Percentiles rank a stretch among this genome's conserved stretches.
phyloP scores from a whole-genome alignment of 2,888 invertebrate species.

The Chymomyza procnemis region DNA sequence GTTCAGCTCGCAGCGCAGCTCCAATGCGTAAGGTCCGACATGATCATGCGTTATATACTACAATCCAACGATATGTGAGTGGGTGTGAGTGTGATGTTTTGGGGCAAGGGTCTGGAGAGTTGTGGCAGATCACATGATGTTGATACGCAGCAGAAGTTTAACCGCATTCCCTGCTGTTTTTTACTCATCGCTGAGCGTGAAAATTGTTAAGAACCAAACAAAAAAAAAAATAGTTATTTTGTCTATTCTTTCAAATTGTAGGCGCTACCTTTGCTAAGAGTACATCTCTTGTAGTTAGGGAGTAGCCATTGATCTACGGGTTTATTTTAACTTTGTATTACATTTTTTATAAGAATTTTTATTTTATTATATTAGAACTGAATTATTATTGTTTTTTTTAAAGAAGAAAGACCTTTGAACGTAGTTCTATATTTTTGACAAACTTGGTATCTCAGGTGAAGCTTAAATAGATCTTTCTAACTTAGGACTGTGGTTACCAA shows the following conservation, averaged over 20 bases:
- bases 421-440: no score
- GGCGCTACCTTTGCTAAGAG: not conserved
- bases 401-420: no score
- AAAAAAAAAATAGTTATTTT: not conserved
- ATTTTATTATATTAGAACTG: no score
- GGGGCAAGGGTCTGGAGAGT: not conserved
- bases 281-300: not conserved
- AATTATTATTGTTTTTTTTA: no score
- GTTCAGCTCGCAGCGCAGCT: not conserved
- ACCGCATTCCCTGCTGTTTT: not conserved
- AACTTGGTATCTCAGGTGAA: no score
- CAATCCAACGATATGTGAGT: not conserved
- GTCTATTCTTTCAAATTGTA: not conserved
- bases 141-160: slow-evolving; percentile 44
- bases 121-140: slow-evolving; percentile 53
- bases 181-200: slow-evolving; percentile 26
- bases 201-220: slow-evolving; percentile 27
- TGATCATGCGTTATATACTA: slow-evolving; percentile 57
- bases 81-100: not conserved
- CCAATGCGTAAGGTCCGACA: slow-evolving; percentile 59
- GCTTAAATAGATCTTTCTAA: no score
- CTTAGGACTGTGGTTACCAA: no score
- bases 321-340: no score
- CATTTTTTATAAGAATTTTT: no score
- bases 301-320: no score